phyloP scores from a whole-genome alignment of 2,888 invertebrate species.

The Hedychridium roseum region DNA sequence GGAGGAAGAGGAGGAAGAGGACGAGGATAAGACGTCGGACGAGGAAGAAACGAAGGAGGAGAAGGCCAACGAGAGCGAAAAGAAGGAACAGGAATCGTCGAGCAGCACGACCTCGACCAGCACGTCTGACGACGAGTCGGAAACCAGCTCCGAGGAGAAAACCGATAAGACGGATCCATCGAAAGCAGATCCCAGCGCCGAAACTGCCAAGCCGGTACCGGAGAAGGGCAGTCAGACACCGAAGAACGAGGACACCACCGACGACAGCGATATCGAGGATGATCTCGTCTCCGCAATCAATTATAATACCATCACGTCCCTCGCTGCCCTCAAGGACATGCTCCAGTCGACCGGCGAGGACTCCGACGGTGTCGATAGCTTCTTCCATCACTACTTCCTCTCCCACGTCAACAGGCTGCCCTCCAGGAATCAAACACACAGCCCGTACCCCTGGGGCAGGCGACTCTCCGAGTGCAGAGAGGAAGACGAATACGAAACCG shows the following conservation, averaged over 20 bases:
- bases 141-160: conserved; percentile 58
- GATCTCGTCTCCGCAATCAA: conserved; percentile 74
- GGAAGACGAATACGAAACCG: conserved; percentile 81
- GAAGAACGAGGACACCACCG: conserved; percentile 54
- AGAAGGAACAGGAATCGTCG: conserved; percentile 51
- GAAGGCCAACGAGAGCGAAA: conserved; percentile 27
- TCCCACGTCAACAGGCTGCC: conserved; percentile 77
- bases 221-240: conserved; percentile 30
- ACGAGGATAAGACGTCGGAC: conserved; percentile 35
- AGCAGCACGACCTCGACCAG: conserved; percentile 51
- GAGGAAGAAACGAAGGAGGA: conserved; percentile 36
- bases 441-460: conserved; percentile 62
- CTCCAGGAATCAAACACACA: conserved; percentile 67
- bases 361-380: conserved; percentile 67
- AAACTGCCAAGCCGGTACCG: conserved; percentile 11
- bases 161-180: conserved; percentile 56
- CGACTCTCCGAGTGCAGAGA: conserved; percentile 84
- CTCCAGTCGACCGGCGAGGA: conserved; percentile 70
- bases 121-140: conserved; percentile 59
- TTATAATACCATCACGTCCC: conserved; percentile 75
- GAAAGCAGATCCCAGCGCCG: conserved; percentile 33
- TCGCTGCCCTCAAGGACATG: conserved; percentile 75
- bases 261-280: conserved; percentile 70
- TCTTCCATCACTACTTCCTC: conserved; percentile 78
- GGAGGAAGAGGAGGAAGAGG: conserved; percentile 27